A percentile compares a stretch with the other conserved stretches of the same genome.
Conservation (phyloP, 2,888 invertebrate species). For the Euzetes globulus region DNA sequence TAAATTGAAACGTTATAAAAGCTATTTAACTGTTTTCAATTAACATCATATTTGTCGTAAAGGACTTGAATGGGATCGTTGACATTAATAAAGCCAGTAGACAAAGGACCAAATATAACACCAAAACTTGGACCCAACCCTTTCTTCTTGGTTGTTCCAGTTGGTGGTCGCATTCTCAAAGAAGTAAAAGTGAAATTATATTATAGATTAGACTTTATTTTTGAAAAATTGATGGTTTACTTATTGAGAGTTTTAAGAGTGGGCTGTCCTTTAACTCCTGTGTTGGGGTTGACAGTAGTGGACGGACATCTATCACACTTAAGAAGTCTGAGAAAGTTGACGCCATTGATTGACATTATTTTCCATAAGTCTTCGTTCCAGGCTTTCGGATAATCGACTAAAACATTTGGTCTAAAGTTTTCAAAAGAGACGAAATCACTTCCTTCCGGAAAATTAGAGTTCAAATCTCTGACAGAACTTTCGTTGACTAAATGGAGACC, state of each 20-base stretch:
- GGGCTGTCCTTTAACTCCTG: slow-evolving; percentile 10
- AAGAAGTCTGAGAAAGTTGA: background rate
- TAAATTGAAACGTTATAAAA: no score
- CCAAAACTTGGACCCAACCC: slow-evolving; percentile 10
- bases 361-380: slow-evolving; percentile 33
- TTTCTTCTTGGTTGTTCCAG: background rate
- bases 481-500: slow-evolving; percentile 34
- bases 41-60: background rate
- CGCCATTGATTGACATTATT: slow-evolving; percentile 25
- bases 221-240: background rate
- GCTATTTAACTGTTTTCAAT: background rate
- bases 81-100: background rate
- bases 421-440: background rate
- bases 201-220: background rate
- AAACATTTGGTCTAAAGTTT: slow-evolving; percentile 34
- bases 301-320: slow-evolving; percentile 20
- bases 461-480: slow-evolving; percentile 30
- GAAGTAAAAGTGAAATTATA: background rate
- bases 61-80: background rate
- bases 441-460: slow-evolving; percentile 22
- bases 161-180: background rate
- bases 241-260: background rate
- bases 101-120: background rate
- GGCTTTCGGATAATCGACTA: slow-evolving; percentile 25
- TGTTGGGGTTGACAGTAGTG: slow-evolving; percentile 32